Evolutionary conservation across 2,797 vertebrate species (phyloP).

Genomic region (Melanotaenia nigrans): DNA sequence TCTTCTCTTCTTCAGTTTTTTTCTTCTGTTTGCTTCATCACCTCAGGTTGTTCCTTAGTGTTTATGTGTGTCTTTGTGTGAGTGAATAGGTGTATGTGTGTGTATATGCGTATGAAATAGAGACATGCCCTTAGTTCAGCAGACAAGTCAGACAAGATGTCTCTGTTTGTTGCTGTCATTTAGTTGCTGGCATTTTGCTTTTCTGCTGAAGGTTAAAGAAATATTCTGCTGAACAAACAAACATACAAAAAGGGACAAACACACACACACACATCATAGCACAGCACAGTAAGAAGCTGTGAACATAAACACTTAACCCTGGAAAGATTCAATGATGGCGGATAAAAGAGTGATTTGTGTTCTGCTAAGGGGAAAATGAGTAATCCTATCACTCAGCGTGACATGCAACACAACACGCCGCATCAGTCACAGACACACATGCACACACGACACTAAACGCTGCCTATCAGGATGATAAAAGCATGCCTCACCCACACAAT

Average conservation of each 20-base stretch:
- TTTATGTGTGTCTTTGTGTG: neutral
- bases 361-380: constrained; percentile 82
- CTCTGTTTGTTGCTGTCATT: constrained; percentile 38
- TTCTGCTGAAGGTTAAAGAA: constrained; percentile 36
- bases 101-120: neutral
- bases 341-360: constrained; percentile 84
- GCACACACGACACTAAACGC: constrained; percentile 71
- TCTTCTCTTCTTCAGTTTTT: neutral
- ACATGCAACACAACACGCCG: constrained; percentile 79
- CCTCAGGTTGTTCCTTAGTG: neutral
- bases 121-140: constrained; percentile 9
- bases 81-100: constrained; percentile 2
- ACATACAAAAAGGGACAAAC: constrained; percentile 44
- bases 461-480: constrained; percentile 80
- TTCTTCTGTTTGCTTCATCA: constrained; percentile 17
- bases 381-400: constrained; percentile 83
- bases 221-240: constrained; percentile 51
- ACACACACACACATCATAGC: constrained; percentile 5
- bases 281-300: constrained; percentile 46
- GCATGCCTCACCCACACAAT: constrained; percentile 75
- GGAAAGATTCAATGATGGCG: constrained; percentile 82
- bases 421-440: constrained; percentile 77
- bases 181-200: constrained; percentile 43
- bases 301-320: constrained; percentile 82
- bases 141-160: constrained; percentile 40